Percentiles rank a stretch among this genome's conserved stretches.
Conservation (phyloP, 2,888 invertebrate genomes). For the Periphyllus acericola region DNA sequence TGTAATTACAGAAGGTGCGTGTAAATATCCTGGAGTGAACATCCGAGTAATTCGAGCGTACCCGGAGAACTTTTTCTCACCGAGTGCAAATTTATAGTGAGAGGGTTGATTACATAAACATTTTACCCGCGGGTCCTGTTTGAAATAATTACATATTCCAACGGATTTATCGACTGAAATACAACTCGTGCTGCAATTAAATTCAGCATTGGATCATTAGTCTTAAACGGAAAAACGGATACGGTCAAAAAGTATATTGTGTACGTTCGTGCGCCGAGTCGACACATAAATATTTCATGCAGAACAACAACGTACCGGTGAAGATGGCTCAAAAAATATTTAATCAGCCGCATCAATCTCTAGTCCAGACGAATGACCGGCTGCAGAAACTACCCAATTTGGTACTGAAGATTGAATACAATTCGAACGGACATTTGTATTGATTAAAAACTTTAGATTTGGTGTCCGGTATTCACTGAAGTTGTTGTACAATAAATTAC, state of each 20-base stretch:
- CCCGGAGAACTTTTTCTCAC: neutral
- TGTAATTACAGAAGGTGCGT: neutral
- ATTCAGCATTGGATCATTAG: neutral
- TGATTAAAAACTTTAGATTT: too few species aligned
- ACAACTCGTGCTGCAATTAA: neutral
- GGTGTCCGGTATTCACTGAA: too few species aligned
- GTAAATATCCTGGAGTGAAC: neutral
- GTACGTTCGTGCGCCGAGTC: too few species aligned
- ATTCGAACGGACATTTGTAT: too few species aligned
- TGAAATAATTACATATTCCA: neutral
- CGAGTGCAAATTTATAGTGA: neutral
- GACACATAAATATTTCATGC: too few species aligned
- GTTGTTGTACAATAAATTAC: too few species aligned
- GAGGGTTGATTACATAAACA: neutral
- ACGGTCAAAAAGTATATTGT: neutral
- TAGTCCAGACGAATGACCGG: too few species aligned
- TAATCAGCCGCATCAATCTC: too few species aligned
- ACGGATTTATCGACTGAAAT: neutral
- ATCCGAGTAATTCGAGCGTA: neutral
- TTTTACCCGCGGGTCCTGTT: neutral
- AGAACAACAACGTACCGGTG: too few species aligned
- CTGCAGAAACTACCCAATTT: too few species aligned
- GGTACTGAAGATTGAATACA: too few species aligned
- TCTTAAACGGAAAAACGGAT: neutral
- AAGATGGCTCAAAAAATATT: too few species aligned